A percentile compares a stretch with the other conserved stretches of the same genome.
These are phyloP conservation scores for Eupithecia insigniata DNA, from an alignment of 2,888 invertebrate genomes.

Conservation along the genomic window DNA sequence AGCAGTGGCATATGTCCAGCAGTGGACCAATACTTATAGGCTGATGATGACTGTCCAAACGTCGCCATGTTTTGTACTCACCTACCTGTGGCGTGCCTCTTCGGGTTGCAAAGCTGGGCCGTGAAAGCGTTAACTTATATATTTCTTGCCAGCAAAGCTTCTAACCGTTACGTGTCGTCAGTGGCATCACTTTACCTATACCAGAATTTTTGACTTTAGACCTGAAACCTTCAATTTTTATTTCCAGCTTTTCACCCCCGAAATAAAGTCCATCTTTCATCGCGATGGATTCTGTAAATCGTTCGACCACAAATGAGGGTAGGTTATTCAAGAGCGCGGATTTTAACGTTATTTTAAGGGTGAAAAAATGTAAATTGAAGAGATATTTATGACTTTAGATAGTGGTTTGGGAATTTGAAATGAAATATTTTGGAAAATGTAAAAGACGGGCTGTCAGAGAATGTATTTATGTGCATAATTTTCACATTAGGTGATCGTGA, in stretches of 20 bases:
- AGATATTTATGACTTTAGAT: constrained; percentile 40
- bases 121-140: neutral
- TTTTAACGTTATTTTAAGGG: constrained; percentile 46
- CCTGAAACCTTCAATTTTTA: constrained; percentile 35
- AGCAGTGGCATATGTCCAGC: neutral
- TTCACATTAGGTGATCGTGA: neutral
- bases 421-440: constrained; percentile 9
- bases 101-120: neutral
- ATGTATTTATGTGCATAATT: neutral
- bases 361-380: constrained; percentile 45
- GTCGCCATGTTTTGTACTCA: neutral
- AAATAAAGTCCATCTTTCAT: constrained; percentile 38
- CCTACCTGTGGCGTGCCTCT: neutral
- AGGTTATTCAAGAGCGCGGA: constrained; percentile 46
- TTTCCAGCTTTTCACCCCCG: constrained; percentile 15
- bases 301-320: constrained; percentile 40
- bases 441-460: neutral
- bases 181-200: constrained; percentile 22
- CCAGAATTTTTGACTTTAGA: constrained; percentile 40
- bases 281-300: constrained; percentile 29
- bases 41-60: neutral
- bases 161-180: neutral
- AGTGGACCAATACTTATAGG: neutral
- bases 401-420: constrained; percentile 32
- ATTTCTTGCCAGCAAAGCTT: neutral